Conservation (phyloP, 2,113 vertebrate genomes). For the Antechinus flavipes region DNA sequence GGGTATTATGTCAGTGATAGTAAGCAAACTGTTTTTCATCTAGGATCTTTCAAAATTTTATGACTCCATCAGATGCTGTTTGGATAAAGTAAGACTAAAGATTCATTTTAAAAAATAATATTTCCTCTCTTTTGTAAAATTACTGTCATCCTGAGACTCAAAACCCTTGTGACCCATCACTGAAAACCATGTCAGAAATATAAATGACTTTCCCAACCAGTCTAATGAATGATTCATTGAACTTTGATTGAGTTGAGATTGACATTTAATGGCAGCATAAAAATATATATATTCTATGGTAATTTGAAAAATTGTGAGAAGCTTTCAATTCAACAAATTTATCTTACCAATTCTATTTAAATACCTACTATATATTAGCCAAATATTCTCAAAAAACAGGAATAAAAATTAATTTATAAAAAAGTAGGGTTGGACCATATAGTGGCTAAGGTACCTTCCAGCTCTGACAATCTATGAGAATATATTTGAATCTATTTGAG, state of each 20-base stretch:
- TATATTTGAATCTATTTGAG: background rate
- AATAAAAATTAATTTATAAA: background rate
- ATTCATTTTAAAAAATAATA: background rate
- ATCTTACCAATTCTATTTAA: background rate
- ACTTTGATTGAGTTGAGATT: background rate
- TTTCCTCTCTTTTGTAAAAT: background rate
- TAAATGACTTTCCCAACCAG: background rate
- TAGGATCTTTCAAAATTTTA: background rate
- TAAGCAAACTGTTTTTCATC: background rate
- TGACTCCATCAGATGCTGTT: background rate
- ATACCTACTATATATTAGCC: background rate
- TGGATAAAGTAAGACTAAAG: background rate
- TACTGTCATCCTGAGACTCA: background rate
- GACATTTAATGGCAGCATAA: background rate
- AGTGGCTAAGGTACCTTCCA: background rate
- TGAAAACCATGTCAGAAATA: conserved; percentile 19
- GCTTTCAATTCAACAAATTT: background rate
- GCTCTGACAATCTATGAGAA: background rate
- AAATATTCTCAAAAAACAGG: background rate
- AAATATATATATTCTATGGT: conserved; percentile 5
- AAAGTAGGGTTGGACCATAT: background rate
- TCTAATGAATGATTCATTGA: conserved; percentile 5
- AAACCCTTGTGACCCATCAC: conserved; percentile 4
- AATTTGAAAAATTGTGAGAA: conserved; percentile 32
- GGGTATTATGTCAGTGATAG: background rate